Evolutionary conservation across 2,113 vertebrate species (phyloP), one percentile per base, ranked within the genome.

Genomic region (Aspiorhynchus laticeps): DNA sequence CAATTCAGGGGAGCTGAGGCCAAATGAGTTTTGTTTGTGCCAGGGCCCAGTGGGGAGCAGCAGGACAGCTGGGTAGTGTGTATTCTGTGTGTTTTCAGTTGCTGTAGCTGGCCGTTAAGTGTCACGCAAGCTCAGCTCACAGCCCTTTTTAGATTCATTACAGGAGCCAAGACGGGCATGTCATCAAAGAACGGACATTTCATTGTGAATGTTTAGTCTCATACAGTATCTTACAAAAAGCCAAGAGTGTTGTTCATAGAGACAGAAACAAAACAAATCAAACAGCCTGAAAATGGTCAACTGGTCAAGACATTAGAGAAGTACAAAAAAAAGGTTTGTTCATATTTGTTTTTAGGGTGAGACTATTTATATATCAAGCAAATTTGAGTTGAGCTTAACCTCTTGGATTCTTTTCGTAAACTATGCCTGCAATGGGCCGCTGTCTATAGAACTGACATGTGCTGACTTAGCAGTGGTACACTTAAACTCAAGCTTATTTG

Each of bases 11-110:
- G 87, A 91, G 61, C 67, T n/a, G 85, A 46, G 86, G 87, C 90
- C 91, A 92, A 90, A 91, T 88, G 87, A 91, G 91, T 86, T 21
- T 33, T 84, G 87, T 81, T 56, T 87, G 88, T 90, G 89, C 91
- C 92, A 91, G 90, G 28, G 88, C 88, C 61, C 85, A 88, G 88
- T 67, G 87, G 90, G 91, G 91, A 91, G 90, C 83, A 80, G 36
- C 82, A 83, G 75, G 89, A 91, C 89, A 91, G 87, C 86, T 63
- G 73, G 81, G 87, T 75, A 48, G 79, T 88, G 91, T 91, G 88
- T 83, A 89, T 93, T 92, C 26, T 86, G 24, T 21, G 41, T 86
- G 88, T 93, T 91, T 91, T 92, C 88, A 91, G 48, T 80, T 21
- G 43, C 26, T 83, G 65, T 19, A 36, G 26, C 4, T 88, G 85